phyloP scores from a whole-genome alignment of 2,888 invertebrate species.

The Schizotus pectinicornis region DNA sequence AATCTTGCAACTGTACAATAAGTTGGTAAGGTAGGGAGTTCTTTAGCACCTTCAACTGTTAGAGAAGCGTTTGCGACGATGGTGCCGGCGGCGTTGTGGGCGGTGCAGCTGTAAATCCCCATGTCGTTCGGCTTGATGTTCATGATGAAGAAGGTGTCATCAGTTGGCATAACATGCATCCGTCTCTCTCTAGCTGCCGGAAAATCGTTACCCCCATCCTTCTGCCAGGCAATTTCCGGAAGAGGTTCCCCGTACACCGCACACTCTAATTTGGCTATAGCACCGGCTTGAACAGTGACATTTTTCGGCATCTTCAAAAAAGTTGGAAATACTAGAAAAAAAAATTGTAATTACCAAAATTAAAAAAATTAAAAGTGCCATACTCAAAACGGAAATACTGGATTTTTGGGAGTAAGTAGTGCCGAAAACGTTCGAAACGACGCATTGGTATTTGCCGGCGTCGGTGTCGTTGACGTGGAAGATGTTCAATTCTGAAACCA shows the following conservation, averaged over 20 bases:
- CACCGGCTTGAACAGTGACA: constrained; percentile 83
- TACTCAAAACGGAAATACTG: constrained; percentile 83
- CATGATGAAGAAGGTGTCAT: constrained; percentile 92
- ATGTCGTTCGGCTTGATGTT: constrained; percentile 87
- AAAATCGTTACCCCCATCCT: constrained; percentile 92
- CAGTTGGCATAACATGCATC: constrained; percentile 90
- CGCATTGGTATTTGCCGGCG: constrained; percentile 92
- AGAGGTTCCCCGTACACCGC: constrained; percentile 87
- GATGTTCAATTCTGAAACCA: constrained; percentile 76
- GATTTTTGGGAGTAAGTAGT: constrained; percentile 88
- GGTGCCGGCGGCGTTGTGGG: constrained; percentile 86
- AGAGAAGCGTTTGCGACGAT: constrained; percentile 87
- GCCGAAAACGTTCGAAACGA: constrained; percentile 87
- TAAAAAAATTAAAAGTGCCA: constrained; percentile 43
- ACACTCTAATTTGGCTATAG: constrained; percentile 87
- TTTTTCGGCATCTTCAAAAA: constrained; percentile 86
- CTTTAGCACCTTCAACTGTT: constrained; percentile 67
- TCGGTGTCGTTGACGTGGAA: constrained; percentile 78
- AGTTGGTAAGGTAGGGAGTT: background rate
- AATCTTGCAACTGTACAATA: too few relatives aligned
- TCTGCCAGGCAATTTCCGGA: constrained; percentile 90
- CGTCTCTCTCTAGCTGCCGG: constrained; percentile 93
- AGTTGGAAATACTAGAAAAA: constrained; percentile 72
- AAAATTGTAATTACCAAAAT: constrained; percentile 38
- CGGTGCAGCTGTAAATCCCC: constrained; percentile 93